Conservation (phyloP, 37 sponge, comb jelly and placozoan species). For the Oscarella lobularis region DNA sequence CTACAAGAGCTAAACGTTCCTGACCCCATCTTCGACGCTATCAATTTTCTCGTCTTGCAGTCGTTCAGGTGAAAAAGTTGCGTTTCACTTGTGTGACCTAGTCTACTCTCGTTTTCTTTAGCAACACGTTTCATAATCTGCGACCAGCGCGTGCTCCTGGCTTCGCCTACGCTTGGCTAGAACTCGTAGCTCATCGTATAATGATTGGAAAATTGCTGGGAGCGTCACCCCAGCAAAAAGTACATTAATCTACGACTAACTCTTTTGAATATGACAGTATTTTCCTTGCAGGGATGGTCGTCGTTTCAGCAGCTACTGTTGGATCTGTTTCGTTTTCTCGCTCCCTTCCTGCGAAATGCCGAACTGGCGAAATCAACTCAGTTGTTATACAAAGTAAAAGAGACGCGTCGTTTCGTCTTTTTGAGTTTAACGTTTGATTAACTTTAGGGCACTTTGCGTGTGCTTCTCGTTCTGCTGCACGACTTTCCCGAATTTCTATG, state of each 20-base stretch:
- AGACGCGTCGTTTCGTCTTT: no score
- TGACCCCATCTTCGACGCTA: constrained; percentile 85
- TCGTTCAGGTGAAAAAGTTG: constrained; percentile 58
- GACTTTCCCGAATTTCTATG: constrained; percentile 99
- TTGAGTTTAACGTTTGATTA: not conserved
- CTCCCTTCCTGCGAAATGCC: constrained; percentile 96
- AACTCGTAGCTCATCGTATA: constrained; percentile 86
- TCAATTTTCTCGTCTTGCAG: constrained; percentile 68
- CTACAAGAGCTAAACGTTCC: constrained; percentile 80
- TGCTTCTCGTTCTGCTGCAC: constrained; percentile 91
- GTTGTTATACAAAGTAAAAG: constrained; percentile 74
- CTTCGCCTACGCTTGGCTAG: constrained; percentile 97
- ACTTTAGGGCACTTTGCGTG: constrained; percentile 81
- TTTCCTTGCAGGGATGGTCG: constrained; percentile 76
- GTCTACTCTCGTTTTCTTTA: constrained; percentile 7
- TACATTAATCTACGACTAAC: no score
- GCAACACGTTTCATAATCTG: constrained; percentile 76
- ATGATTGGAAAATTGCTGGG: constrained; percentile 74
- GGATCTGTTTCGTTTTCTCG: constrained; percentile 88
- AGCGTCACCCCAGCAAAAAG: not conserved
- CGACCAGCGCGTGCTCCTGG: constrained; percentile 83
- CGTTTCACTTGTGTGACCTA: not conserved
- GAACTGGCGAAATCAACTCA: constrained; percentile 87
- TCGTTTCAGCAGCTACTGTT: constrained; percentile 89
- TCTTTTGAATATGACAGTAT: not conserved